These are phyloP conservation scores for Centropus bengalensis DNA, from an alignment of 2,113 vertebrate genomes.

Conservation along the genomic window DNA sequence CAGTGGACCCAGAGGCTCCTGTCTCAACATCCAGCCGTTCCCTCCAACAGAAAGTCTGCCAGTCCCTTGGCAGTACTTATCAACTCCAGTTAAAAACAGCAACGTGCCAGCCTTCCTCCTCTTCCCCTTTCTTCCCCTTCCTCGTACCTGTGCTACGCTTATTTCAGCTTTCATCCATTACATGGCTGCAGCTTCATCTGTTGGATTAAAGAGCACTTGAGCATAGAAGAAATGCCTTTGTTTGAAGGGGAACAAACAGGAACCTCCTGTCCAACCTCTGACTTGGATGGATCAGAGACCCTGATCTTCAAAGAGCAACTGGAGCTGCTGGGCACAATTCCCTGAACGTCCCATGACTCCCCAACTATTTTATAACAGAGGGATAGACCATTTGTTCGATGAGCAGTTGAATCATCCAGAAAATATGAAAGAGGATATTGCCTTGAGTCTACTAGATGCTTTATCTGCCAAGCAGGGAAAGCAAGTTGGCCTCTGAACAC, in stretches of 20 bases:
- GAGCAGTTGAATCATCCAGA: slow-evolving; percentile 17
- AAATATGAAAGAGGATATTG: slow-evolving; percentile 29
- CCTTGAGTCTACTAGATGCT: neutral
- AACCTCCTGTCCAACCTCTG: neutral
- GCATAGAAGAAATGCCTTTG: neutral
- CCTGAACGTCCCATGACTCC: neutral
- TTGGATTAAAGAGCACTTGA: neutral
- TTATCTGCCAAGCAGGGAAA: slow-evolving; percentile 30
- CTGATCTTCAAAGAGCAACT: slow-evolving; percentile 20
- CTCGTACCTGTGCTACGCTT: neutral
- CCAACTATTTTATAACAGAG: slow-evolving; percentile 9
- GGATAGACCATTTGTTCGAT: neutral
- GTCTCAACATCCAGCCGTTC: neutral
- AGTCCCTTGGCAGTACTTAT: neutral
- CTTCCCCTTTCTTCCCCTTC: neutral
- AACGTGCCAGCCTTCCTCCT: neutral
- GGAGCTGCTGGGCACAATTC: slow-evolving; percentile 22
- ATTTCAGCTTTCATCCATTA: neutral
- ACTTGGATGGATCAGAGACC: neutral
- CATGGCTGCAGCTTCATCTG: neutral
- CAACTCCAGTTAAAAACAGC: neutral
- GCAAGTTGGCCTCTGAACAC: slow-evolving; percentile 1
- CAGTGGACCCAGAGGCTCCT: neutral
- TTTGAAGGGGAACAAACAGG: neutral
- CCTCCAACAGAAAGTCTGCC: neutral